phyloP scores from a whole-genome alignment of 2,113 vertebrate species.

The Lichenostomus cassidix region DNA sequence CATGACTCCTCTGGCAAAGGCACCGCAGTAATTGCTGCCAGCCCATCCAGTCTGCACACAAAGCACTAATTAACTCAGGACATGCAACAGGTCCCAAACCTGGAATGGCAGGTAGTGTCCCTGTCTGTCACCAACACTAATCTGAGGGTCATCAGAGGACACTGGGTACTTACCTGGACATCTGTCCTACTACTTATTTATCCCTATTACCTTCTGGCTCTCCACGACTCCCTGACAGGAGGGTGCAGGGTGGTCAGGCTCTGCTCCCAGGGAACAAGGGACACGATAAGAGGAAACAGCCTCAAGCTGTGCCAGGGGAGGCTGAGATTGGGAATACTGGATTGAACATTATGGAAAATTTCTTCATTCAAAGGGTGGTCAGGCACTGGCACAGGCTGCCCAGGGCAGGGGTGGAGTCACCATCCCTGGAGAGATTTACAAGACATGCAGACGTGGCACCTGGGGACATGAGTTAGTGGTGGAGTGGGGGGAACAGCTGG shows the following conservation, averaged over 20 bases:
- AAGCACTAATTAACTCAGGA: not conserved
- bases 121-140: not conserved
- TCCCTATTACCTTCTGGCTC: not conserved
- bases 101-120: not conserved
- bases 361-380: not conserved
- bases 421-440: not conserved
- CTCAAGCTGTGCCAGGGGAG: not conserved
- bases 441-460: rapidly evolving
- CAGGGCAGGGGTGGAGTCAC: not conserved
- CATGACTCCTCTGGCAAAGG: not conserved
- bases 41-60: not conserved
- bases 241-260: rapidly evolving
- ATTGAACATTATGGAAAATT: not conserved
- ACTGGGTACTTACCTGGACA: not conserved
- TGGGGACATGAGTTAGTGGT: not conserved
- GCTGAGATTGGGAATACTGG: not conserved
- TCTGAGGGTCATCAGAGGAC: not conserved
- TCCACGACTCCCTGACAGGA: not conserved
- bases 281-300: rapidly evolving
- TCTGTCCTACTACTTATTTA: not conserved
- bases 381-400: not conserved
- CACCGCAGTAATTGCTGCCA: not conserved
- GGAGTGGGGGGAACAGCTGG: not conserved
- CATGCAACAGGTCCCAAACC: not conserved
- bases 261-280: not conserved